Conservation (phyloP, 2,888 invertebrate genomes). For the Alentia gelatinosa region DNA sequence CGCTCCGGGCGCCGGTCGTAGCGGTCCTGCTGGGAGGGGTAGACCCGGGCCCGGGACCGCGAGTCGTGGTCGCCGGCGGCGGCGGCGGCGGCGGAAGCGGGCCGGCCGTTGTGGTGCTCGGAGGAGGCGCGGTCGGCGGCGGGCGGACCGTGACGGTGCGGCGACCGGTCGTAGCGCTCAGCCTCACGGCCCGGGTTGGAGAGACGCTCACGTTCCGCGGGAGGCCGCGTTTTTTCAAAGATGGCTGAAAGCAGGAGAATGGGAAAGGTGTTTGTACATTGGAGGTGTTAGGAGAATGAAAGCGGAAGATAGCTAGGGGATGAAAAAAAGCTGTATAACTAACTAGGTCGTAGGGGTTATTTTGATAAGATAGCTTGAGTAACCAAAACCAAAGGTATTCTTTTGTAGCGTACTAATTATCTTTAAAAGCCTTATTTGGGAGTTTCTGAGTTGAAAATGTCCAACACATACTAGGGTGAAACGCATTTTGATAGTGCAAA, state of each 20-base stretch:
- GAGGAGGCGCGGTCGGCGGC: neutral
- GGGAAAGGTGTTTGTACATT: neutral
- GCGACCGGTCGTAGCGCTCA: neutral
- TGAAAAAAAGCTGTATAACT: too few relatives aligned
- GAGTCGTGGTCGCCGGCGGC: neutral
- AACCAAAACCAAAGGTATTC: too few relatives aligned
- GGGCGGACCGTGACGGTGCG: neutral
- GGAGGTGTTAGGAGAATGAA: too few relatives aligned
- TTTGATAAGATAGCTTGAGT: too few relatives aligned
- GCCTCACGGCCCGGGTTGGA: neutral
- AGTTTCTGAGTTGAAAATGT: too few relatives aligned
- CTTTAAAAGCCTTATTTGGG: too few relatives aligned
- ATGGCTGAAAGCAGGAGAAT: neutral
- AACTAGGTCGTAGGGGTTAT: too few relatives aligned
- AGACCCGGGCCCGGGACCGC: neutral
- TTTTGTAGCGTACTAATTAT: too few relatives aligned
- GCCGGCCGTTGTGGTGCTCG: neutral
- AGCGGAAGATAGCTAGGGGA: too few relatives aligned
- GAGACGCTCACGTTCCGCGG: neutral
- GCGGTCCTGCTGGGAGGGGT: conserved; percentile 28
- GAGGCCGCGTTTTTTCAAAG: neutral
- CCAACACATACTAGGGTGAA: too few relatives aligned
- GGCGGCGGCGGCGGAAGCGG: neutral
- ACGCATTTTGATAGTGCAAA: too few relatives aligned
- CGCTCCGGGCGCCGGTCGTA: neutral